Base-by-base conservation (phyloP, 2,797 vertebrate species). In the Paramormyrops hopkinsi region DNA sequence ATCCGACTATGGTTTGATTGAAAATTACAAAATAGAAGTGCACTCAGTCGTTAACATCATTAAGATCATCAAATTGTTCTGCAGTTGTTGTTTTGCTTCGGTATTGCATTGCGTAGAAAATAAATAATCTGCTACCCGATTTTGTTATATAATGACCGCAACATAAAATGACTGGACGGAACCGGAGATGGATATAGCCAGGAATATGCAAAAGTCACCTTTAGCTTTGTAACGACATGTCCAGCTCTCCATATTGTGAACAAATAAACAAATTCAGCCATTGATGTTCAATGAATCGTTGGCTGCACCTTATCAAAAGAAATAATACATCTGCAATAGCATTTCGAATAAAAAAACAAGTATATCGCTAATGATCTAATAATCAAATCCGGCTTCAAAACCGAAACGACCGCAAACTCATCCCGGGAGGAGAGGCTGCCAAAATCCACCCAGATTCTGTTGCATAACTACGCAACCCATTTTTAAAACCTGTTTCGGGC, bases 71-170 rank as follows among this genome's bases (percentile, higher is more conserved):
- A 79, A 79, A 79, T 17, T 85, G 9, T 85, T 51, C 9, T n/a
- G 22, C 44, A 25, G 46, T 33, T 73, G 4, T 69, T 69, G 29
- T 17, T 73, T 73, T 73, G 48, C 83, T 85, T 51, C 48, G 22
- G 1, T 25, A 14, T 48, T 25, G 4, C 83, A 85, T 51, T 22
- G 8, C 69, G 88, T 88, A 33, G 14, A 50, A 48, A 25, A 88
- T n/a, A 73, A 19, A 69, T 79, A 17, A 51, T 86, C 22, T 33
- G 59, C n/a, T 69, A 14, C 4, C 87, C 29, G 50, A 54, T 53
- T 86, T 54, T n/a, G 29, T 88, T 88, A 88, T 56, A 88, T 88
- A 88, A 88, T 76, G 65, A 73, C 65, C 29, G 48, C 83, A 86
- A 53, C 14, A 86, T 54, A 56, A 54, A 86, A 84, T 51, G 82